Conservation (phyloP, 2,113 vertebrate genomes). For the Anarhynchus alexandrinus region DNA sequence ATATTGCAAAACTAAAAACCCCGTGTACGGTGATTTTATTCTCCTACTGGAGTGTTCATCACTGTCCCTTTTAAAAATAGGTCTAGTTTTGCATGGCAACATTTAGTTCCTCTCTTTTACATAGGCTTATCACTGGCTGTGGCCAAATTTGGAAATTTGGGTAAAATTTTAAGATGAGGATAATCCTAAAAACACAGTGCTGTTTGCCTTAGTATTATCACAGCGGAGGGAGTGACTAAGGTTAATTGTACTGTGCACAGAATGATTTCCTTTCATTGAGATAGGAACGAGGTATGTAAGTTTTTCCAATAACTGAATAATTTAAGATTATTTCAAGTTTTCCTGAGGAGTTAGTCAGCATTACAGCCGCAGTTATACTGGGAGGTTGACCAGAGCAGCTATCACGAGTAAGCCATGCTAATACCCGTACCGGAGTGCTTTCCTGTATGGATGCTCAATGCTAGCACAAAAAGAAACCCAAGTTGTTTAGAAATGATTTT, state of each 20-base stretch:
- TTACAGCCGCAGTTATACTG: not conserved
- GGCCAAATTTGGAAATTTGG: not conserved
- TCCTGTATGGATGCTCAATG: not conserved
- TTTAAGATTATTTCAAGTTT: not conserved
- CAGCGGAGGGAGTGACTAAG: not conserved
- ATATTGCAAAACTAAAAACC: not conserved
- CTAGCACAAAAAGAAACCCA: not conserved
- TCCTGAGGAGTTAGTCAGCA: not conserved
- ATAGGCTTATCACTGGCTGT: not conserved
- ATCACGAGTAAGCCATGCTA: accelerated
- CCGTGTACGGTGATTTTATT: not conserved
- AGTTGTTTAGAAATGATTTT: not conserved
- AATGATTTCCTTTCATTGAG: not conserved
- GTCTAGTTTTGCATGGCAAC: not conserved
- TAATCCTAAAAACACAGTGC: not conserved
- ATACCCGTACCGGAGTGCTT: not conserved
- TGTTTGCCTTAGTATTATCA: not conserved
- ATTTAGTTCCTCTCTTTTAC: not conserved
- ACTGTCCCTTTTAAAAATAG: not conserved
- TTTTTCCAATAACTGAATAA: not conserved
- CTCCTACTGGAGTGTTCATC: not conserved
- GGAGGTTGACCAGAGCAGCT: not conserved
- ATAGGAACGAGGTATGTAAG: not conserved
- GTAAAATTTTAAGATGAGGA: not conserved
- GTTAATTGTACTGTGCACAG: not conserved